These are phyloP conservation scores for Cnemophilus loriae DNA, from an alignment of 2,113 vertebrate species.

Conservation along the genomic window DNA sequence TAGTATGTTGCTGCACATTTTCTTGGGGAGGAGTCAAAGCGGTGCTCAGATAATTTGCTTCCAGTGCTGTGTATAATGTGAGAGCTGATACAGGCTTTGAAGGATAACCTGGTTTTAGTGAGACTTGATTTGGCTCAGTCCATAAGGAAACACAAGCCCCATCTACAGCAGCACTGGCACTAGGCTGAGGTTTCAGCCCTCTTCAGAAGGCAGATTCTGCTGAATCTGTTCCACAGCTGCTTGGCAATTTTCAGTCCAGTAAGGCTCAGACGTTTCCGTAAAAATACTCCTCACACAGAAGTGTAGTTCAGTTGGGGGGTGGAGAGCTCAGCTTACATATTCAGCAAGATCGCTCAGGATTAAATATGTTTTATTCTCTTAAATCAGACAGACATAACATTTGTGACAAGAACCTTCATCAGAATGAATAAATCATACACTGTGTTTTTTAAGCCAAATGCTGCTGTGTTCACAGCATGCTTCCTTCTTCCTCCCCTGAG, in stretches of 20 bases:
- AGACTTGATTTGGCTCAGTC: not conserved
- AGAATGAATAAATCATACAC: not conserved
- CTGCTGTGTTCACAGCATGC: not conserved
- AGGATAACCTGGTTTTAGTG: not conserved
- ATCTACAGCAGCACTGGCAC: not conserved
- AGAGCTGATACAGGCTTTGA: not conserved
- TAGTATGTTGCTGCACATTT: not conserved
- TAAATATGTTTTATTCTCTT: not conserved
- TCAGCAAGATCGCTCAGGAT: not conserved
- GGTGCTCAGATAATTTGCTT: not conserved
- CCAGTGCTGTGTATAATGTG: not conserved
- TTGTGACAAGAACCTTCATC: not conserved
- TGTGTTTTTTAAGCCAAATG: not conserved
- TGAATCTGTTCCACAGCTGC: conserved; percentile 13
- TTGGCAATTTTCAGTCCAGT: not conserved
- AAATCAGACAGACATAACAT: not conserved
- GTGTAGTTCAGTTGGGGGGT: not conserved
- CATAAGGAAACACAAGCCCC: not conserved
- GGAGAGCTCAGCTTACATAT: not conserved
- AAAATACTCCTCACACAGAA: not conserved
- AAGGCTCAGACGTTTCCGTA: not conserved
- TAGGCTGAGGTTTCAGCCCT: not conserved
- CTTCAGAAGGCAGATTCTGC: not conserved
- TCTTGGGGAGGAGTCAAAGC: not conserved
- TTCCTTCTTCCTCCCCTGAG: not conserved